Conservation (phyloP, 2,113 vertebrate species). For the Epinephelus fuscoguttatus region DNA sequence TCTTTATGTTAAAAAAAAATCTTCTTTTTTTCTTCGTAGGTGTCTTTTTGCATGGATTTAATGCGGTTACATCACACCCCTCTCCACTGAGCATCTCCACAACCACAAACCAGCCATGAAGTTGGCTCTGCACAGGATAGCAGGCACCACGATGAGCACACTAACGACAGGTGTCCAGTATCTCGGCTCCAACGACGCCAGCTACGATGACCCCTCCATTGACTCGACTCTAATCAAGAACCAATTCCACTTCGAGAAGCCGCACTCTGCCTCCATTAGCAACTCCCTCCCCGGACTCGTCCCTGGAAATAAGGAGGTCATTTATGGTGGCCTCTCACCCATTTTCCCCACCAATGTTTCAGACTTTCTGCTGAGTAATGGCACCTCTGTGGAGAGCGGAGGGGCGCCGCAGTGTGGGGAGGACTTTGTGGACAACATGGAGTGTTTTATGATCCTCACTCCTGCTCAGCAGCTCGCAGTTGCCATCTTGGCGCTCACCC, state of each 20-base stretch:
- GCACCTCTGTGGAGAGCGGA: slow-evolving; percentile 84
- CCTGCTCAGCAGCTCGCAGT: slow-evolving; percentile 95
- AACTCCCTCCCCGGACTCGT: slow-evolving; percentile 89
- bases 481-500: slow-evolving; percentile 91
- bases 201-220: slow-evolving; percentile 88
- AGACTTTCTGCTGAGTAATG: slow-evolving; percentile 88
- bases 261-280: slow-evolving; percentile 89
- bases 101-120: slow-evolving; percentile 88
- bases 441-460: slow-evolving; percentile 99
- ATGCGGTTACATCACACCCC: slow-evolving; percentile 14
- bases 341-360: slow-evolving; percentile 91
- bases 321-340: slow-evolving; percentile 82
- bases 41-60: slow-evolving; percentile 32
- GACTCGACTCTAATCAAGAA: slow-evolving; percentile 88
- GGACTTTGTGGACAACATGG: slow-evolving; percentile 97
- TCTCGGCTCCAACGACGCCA: slow-evolving; percentile 92
- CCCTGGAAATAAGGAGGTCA: slow-evolving; percentile 88
- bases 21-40: slow-evolving; percentile 35
- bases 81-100: slow-evolving; percentile 76
- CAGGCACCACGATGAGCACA: slow-evolving; percentile 92
- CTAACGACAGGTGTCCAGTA: slow-evolving; percentile 94
- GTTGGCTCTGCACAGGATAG: slow-evolving; percentile 91
- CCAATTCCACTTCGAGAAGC: slow-evolving; percentile 90
- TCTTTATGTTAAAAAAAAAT: not conserved
- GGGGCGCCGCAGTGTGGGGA: slow-evolving; percentile 91